Evolutionary conservation across 1,140 invertebrate species (phyloP).

Genomic region (Calliopsis andreniformis): DNA sequence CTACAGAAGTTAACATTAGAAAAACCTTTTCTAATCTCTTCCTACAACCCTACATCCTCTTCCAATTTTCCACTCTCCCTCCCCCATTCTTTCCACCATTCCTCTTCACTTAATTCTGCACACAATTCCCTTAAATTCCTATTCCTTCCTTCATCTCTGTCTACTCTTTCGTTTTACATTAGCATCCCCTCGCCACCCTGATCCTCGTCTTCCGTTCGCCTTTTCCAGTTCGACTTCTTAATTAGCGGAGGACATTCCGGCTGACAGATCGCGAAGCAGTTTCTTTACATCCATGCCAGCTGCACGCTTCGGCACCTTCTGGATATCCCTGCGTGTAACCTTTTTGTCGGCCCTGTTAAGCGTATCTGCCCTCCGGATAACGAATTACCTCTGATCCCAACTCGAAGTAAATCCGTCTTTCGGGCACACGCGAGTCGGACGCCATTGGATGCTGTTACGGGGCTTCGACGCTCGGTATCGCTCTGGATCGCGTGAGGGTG

Average conservation of each 20-base stretch:
- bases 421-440: slow-evolving; percentile 21
- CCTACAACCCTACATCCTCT: too few species aligned
- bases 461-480: slow-evolving; percentile 9
- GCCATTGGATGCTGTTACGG: background rate
- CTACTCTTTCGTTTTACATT: background rate
- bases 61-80: too few species aligned
- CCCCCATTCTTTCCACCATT: too few species aligned
- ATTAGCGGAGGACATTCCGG: slow-evolving; percentile 58
- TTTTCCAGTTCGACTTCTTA: slow-evolving; percentile 53
- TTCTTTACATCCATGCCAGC: slow-evolving; percentile 41
- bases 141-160: background rate
- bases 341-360: slow-evolving; percentile 48
- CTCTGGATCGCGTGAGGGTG: background rate
- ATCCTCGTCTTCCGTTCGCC: slow-evolving; percentile 4
- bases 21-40: too few species aligned
- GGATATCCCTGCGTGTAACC: slow-evolving; percentile 25
- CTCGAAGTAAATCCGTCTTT: slow-evolving; percentile 33
- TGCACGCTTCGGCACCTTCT: slow-evolving; percentile 42
- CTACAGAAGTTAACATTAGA: too few species aligned
- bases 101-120: too few species aligned
- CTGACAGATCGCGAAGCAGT: slow-evolving; percentile 36
- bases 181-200: background rate
- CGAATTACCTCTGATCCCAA: slow-evolving; percentile 40
- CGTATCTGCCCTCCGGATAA: slow-evolving; percentile 47
- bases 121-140: background rate